Evolutionary conservation across 2,888 invertebrate genomes (phyloP), one percentile per base, ranked within the genome.

Genomic region (Polydrusus pterygomalis): DNA sequence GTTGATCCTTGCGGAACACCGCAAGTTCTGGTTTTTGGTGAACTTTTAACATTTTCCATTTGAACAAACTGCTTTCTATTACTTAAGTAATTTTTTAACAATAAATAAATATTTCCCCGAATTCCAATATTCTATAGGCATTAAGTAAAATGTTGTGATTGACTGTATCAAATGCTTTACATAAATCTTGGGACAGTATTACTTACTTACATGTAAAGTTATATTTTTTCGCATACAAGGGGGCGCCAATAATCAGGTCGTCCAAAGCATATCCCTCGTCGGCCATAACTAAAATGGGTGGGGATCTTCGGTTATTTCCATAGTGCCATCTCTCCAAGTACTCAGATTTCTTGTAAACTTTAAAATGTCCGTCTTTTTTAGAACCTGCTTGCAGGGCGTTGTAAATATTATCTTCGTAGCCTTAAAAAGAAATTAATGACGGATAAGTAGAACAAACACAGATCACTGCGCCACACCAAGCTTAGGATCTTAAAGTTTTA

Each of bases 261-360:
- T 91, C 89, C 81, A 93, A 90, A 1, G 88, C 90, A 85, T 91
- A 93, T 13, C 91, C 91, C 38, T 89, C 87, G 78, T 92, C 90
- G 0, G 93, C 92, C 38, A 92, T 87, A 0, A 91, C 87, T 64
- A 93, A 86, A 77, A 94, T 90, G 0, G 92, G 91, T 20, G 91
- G 90, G 13, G 91, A 88, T 63, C 94, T 86, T 10, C 87, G 82
- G 81, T 90, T 91, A 78, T 93, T 89, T 68, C 88, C 89, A 80
- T 91, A 93, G 84, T 93, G 91, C 90, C 91, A 94, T 58, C 88
- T 86, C 5, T 88, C 86, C 0, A 91, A 91, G 65, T 92, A 88
- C 13, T 93, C 90, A n/a, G 89, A 86, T 80, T 90, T 91, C 80
- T 86, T 89, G 81, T 90, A 93, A 9, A 93, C 91, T 49, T 87